Conservation (phyloP, 2,797 vertebrate genomes). For the Platyrinchus mystaceus region DNA sequence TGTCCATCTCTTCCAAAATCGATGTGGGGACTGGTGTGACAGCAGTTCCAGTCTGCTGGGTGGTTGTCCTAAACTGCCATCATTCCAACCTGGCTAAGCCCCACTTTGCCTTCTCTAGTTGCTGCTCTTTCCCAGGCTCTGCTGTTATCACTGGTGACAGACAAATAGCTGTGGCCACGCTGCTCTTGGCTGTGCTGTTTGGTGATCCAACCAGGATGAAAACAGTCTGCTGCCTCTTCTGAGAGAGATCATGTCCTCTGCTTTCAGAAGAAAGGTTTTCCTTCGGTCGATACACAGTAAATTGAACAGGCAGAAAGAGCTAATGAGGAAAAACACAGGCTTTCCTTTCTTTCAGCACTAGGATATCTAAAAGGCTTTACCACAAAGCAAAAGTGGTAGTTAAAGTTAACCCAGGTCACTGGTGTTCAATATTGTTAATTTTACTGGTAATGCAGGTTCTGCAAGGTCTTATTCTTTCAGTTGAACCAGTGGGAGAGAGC, state of each 20-base stretch:
- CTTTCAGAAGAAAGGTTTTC: not conserved
- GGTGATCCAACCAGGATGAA: not conserved
- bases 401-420: not conserved
- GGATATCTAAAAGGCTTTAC: not conserved
- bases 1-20: not conserved
- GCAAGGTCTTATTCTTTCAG: not conserved
- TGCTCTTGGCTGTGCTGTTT: not conserved
- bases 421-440: not conserved
- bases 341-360: not conserved
- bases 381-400: not conserved
- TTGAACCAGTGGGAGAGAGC: not conserved
- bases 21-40: not conserved
- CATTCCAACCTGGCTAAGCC: fast-evolving
- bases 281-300: not conserved
- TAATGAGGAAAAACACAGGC: not conserved
- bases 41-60: not conserved
- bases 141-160: not conserved
- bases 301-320: not conserved
- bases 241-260: fast-evolving
- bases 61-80: not conserved
- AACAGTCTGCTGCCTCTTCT: not conserved
- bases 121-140: not conserved
- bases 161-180: not conserved
- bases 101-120: not conserved
- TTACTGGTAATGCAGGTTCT: not conserved